Evolutionary conservation across 2,797 vertebrate genomes (phyloP).

Genomic region (Manis javanica): DNA sequence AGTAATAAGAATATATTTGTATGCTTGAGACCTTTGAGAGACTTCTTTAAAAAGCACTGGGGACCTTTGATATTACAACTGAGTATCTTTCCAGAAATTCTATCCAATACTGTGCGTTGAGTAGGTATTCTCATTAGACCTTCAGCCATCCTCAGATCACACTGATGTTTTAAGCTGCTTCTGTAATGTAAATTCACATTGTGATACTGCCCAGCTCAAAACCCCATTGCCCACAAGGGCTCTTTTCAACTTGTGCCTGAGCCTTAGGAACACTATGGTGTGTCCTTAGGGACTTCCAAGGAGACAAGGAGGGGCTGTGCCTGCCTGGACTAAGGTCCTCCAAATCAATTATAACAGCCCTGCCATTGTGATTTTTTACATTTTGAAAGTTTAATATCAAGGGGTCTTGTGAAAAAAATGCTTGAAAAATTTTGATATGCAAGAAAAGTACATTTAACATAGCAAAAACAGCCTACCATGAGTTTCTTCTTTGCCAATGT

Average conservation of each 20-base stretch:
- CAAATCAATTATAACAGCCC: neutral
- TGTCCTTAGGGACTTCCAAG: neutral
- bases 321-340: neutral
- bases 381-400: neutral
- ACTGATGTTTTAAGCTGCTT: neutral
- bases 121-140: neutral
- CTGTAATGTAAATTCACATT: neutral
- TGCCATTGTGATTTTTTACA: neutral
- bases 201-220: neutral
- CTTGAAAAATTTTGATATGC: neutral
- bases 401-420: neutral
- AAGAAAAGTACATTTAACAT: neutral
- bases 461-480: neutral
- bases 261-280: neutral
- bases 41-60: neutral
- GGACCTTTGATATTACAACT: neutral
- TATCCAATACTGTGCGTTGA: neutral
- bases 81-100: neutral
- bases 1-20: conserved; percentile 34
- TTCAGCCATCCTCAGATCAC: neutral
- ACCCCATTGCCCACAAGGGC: neutral
- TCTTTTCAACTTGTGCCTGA: neutral
- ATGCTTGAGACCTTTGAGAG: conserved; percentile 34
- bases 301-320: neutral
- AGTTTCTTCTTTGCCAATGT: neutral